Evolutionary conservation across 2,797 vertebrate genomes (phyloP).

Genomic region (Hybognathus amarus): DNA sequence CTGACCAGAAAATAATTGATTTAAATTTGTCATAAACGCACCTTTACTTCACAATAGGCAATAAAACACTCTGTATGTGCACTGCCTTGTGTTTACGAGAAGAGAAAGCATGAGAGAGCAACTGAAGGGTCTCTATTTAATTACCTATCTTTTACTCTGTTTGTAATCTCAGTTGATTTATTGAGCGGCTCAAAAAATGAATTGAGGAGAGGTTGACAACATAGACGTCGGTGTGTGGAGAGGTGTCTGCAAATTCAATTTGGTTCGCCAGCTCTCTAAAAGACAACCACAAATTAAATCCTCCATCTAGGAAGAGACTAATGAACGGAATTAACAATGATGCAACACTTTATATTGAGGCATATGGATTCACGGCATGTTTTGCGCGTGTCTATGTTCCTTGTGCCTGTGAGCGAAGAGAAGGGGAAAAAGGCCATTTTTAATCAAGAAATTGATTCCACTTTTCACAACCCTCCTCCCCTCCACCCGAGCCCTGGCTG

Average conservation of each 20-base stretch:
- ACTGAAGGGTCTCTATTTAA: conserved; percentile 63
- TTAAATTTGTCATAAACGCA: conserved; percentile 37
- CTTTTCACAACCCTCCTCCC: conserved; percentile 68
- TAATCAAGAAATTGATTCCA: conserved; percentile 87
- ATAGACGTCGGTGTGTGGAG: conserved; percentile 54
- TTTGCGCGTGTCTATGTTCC: conserved; percentile 68
- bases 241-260: conserved; percentile 79
- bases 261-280: conserved; percentile 71
- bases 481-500: conserved; percentile 64
- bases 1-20: conserved; percentile 8
- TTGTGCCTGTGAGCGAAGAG: conserved; percentile 65
- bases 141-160: conserved; percentile 79
- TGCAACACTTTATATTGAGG: conserved; percentile 79
- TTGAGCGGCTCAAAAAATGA: conserved; percentile 74
- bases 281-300: conserved; percentile 85
- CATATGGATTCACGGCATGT: conserved; percentile 83
- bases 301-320: conserved; percentile 76
- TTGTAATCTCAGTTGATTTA: conserved; percentile 83
- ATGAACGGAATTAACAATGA: conserved; percentile 85
- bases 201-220: conserved; percentile 70
- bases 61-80: conserved; percentile 28
- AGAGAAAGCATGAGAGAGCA: conserved; percentile 46
- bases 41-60: conserved; percentile 50
- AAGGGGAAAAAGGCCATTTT: conserved; percentile 75
- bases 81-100: not conserved